These are phyloP conservation scores for Cheilosia grossa DNA, from an alignment of 2,888 invertebrate genomes.

Conservation along the genomic window DNA sequence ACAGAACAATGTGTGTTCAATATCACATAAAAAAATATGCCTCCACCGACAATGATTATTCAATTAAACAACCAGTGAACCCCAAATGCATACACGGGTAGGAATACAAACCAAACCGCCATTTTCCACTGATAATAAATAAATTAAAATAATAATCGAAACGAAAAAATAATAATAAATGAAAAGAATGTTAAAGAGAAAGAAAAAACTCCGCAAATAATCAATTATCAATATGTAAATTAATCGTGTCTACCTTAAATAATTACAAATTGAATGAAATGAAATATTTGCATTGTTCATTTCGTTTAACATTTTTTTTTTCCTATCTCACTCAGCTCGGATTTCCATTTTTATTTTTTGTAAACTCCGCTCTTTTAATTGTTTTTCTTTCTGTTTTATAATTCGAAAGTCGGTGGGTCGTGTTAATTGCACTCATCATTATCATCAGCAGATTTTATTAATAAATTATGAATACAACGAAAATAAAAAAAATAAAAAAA, in stretches of 20 bases:
- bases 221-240: slow-evolving; percentile 67
- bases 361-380: slow-evolving; percentile 38
- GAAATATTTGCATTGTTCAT: slow-evolving; percentile 48
- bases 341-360: slow-evolving; percentile 35
- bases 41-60: slow-evolving; percentile 39
- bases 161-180: neutral
- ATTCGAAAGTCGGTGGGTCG: slow-evolving; percentile 35
- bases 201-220: slow-evolving; percentile 42
- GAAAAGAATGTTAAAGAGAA: slow-evolving; percentile 21
- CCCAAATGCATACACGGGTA: slow-evolving; percentile 10
- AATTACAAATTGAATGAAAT: slow-evolving; percentile 57
- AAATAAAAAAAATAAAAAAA: slow-evolving; percentile 1
- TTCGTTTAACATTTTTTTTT: slow-evolving; percentile 15
- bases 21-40: neutral
- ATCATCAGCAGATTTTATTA: slow-evolving; percentile 69
- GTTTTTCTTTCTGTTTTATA: slow-evolving; percentile 21
- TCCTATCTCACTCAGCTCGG: neutral
- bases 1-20: neutral
- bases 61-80: slow-evolving; percentile 45
- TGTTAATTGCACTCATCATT: slow-evolving; percentile 69
- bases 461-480: slow-evolving; percentile 30
- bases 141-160: slow-evolving; percentile 30
- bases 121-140: slow-evolving; percentile 30
- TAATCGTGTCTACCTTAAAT: slow-evolving; percentile 57
- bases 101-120: neutral